Evolutionary conservation across 37 sponge, comb jelly and placozoan species (phyloP).

Genomic region (Axinella damicornis): DNA sequence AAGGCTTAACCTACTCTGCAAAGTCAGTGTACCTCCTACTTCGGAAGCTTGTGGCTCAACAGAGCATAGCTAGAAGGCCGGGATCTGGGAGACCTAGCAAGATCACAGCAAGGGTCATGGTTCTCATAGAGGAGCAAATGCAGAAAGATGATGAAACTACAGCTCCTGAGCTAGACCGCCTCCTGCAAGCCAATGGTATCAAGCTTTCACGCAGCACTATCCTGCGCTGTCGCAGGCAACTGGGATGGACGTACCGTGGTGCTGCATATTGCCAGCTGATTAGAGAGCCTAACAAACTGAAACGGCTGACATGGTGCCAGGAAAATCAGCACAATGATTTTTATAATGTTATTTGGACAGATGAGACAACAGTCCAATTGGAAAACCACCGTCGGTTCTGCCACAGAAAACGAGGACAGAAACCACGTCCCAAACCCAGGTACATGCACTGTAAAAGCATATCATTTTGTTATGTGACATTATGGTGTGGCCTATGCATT

Average conservation of each 20-base stretch:
- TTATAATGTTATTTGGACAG: conserved; percentile 43
- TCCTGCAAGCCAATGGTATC: background rate
- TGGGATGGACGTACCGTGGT: conserved; percentile 47
- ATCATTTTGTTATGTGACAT: background rate
- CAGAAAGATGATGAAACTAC: conserved; percentile 44
- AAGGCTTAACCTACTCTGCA: too few species aligned
- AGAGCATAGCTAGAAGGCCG: too few species aligned
- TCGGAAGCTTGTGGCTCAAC: too few species aligned
- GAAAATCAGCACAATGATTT: conserved; percentile 9
- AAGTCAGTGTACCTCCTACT: too few species aligned
- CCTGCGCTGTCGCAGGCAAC: background rate
- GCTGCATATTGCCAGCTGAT: conserved; percentile 46
- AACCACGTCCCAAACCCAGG: conserved; percentile 24
- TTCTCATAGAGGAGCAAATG: conserved; percentile 18
- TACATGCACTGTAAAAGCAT: background rate
- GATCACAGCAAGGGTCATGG: too few species aligned
- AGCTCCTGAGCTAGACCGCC: background rate
- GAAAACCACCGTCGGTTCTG: conserved; percentile 39
- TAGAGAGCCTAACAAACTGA: conserved; percentile 21
- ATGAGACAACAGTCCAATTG: conserved; percentile 41
- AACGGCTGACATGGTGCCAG: conserved; percentile 13
- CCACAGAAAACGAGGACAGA: conserved; percentile 21
- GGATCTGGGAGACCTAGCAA: too few species aligned
- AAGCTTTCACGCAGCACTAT: conserved; percentile 13
- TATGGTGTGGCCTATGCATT: too few species aligned